Evolutionary conservation across 2,113 vertebrate species (phyloP).

Genomic region (Himantopus leucocephalus): DNA sequence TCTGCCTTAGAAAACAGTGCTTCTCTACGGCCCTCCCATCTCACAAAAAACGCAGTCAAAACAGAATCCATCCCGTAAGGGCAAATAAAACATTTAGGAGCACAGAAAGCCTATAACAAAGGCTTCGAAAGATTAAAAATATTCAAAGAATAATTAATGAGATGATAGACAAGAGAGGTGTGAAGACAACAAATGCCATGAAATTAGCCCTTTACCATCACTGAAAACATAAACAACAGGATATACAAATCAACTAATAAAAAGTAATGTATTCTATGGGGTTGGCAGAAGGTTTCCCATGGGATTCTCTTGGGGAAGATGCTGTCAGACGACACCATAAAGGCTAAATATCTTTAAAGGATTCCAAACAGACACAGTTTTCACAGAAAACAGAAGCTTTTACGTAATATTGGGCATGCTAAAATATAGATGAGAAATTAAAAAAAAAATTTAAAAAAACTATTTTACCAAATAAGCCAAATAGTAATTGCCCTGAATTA

Average conservation of each 20-base stretch:
- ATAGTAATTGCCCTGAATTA: neutral
- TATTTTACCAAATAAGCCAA: neutral
- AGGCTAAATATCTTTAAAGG: neutral
- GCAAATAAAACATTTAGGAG: neutral
- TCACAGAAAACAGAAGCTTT: neutral
- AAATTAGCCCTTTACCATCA: neutral
- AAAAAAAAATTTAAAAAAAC: rapidly evolving
- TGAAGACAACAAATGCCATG: neutral
- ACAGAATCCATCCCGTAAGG: neutral
- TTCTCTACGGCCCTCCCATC: neutral
- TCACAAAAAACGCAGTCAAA: neutral
- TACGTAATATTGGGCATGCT: neutral
- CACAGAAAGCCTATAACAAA: neutral
- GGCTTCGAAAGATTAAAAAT: neutral
- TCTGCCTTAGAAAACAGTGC: neutral
- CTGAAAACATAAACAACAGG: neutral
- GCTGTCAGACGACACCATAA: neutral
- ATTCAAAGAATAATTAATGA: neutral
- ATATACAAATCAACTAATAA: neutral
- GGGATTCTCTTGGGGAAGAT: neutral
- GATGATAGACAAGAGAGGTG: neutral
- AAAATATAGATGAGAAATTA: neutral
- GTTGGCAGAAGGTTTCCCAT: neutral
- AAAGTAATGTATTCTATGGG: neutral
- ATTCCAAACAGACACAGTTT: neutral